These are phyloP conservation scores for Galaxea fascicularis DNA, from an alignment of 92 coral and sea anemone genomes.

Conservation along the genomic window DNA sequence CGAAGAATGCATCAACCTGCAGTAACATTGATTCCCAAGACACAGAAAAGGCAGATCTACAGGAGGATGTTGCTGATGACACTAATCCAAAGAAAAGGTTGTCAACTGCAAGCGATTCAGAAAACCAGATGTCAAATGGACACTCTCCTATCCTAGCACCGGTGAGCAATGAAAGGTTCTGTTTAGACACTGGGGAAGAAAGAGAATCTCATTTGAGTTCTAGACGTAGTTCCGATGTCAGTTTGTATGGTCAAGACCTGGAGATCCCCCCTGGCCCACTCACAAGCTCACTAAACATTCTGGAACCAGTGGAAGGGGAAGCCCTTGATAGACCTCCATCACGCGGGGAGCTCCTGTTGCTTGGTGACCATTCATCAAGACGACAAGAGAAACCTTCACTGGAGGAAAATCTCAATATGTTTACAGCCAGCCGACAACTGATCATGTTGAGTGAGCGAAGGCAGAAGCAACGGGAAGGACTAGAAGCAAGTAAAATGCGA, in stretches of 20 bases:
- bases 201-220: conserved; percentile 40
- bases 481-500: conserved; percentile 32
- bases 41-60: conserved; percentile 20
- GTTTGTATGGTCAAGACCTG: conserved; percentile 53
- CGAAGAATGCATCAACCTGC: neutral
- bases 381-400: conserved; percentile 38
- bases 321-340: conserved; percentile 51
- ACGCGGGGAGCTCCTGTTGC: conserved; percentile 47
- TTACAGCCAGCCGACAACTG: conserved; percentile 86
- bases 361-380: conserved; percentile 34
- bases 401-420: conserved; percentile 71
- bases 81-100: conserved; percentile 4
- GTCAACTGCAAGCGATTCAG: conserved; percentile 25
- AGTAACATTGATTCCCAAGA: conserved; percentile 13
- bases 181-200: conserved; percentile 25
- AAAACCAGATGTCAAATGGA: neutral
- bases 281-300: conserved; percentile 40
- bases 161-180: conserved; percentile 29
- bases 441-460: conserved; percentile 79
- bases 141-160: conserved; percentile 45
- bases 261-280: conserved; percentile 56
- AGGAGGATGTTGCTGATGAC: conserved; percentile 5
- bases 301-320: conserved; percentile 49
- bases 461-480: conserved; percentile 60
- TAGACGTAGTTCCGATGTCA: conserved; percentile 51